Evolutionary conservation across 2,888 invertebrate genomes (phyloP), one percentile per base, ranked within the genome.

Genomic region (Opisthograptis luteolata): DNA sequence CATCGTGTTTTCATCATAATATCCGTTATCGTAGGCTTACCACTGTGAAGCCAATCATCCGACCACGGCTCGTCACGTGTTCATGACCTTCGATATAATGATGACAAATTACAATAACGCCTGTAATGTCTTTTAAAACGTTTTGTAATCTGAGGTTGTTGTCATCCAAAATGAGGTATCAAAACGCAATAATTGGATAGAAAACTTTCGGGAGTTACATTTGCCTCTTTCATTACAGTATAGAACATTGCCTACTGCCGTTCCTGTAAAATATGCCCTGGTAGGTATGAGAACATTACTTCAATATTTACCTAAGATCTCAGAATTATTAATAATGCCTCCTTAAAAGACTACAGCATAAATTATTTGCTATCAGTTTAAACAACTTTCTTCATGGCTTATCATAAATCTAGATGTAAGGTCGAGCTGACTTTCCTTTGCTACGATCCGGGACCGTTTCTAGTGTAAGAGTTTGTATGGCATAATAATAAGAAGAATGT

Each of bases 311-410:
- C 24, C 15, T 28, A 10, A 34, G 10, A 12, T 13, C 10, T 32
- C 34, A 31, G 31, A 24, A 31, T 28, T 28, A 42, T 24, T 13
- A 39, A 35, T 25, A 30, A 20, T 34, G 43, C 31, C 34, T 20
- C 46, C 36, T 25, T 47, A 54, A 22, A 48, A 44, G 41, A 28
- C 35, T 27, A 25, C 27, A 24, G 42, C 39, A 39, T 55, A 53
- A 51, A 58, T 44, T 49, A 42, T 55, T 37, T 24, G 42, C 37
- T 57, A 55, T 57, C 49, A 55, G 42, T 30, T 53, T 46, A 40
- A 53, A 44, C 51, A 53, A 53, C 60, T 60, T 55, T 60, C 51
- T 55, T 51, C 48, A 46, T 22, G 44, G 17, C 46, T 56, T 52
- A 44, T 49, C 54, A 48, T 46, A 37, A 36, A 36, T 42, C 37